Base-by-base conservation (phyloP, 2,888 invertebrate species). In the Muscina levida region DNA sequence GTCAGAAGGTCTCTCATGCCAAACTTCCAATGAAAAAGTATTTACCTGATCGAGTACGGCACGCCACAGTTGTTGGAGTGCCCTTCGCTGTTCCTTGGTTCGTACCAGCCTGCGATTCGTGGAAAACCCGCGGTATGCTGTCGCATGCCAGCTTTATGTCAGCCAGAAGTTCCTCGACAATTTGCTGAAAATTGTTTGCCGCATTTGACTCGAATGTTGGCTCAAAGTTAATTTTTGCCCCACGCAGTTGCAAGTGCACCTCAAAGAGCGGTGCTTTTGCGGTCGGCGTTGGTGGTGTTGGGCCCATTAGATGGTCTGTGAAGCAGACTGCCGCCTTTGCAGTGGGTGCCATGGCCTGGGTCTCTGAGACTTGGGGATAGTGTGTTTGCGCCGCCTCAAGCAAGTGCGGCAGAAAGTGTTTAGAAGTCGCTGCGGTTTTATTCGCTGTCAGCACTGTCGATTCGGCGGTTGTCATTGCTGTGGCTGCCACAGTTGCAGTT, bases 91-190 rank as follows among this genome's bases (percentile, higher is more conserved):
- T 70, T 82, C 77, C 66, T 68, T 88, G 67, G 62, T 65, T 86
- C 65, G 91, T 87, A 44, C 91, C 91, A 77, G 91, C 88, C 62
- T 91, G 91, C 84, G 92, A 92, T 42, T 3, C 19, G 37, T 74
- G 85, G 83, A 87, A 86, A 86, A 96, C 93, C 82, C 96, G 92
- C n/a, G 93, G 92, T 87, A 97, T 94, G 75, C 95, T 90, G 31
- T 94, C 93, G 22, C 94, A 93, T 92, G 96, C 96, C 81, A 93
- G 92, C 89, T 94, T 94, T 88, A 96, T 94, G 86, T 97, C 96
- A 82, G 95, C 93, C 88, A 97, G 92, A 87, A 97, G 93, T 77
- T 93, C 92, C 86, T 93, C 93, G 79, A 97, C 91, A 68, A 95
- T 92, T 83, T 92, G 92, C 82, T 94, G 93, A 85, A 97, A 94